Evolutionary conservation across 2,113 vertebrate genomes (phyloP).

Genomic region (Pelvicachromis taeniatus): DNA sequence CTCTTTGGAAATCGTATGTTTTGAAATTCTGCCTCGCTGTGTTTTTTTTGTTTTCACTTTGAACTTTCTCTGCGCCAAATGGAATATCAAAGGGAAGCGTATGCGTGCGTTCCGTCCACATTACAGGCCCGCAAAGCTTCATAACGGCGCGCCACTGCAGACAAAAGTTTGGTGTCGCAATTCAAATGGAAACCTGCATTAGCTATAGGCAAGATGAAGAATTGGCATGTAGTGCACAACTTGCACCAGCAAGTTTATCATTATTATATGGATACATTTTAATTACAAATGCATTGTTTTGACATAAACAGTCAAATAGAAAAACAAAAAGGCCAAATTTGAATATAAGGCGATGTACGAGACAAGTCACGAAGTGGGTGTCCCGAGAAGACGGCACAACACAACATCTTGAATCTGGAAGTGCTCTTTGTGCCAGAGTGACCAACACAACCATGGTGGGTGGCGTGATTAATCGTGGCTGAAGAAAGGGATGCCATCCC

Average conservation of each 20-base stretch:
- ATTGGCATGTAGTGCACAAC: not conserved
- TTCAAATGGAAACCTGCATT: not conserved
- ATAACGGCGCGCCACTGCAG: not conserved
- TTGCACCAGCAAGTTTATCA: not conserved
- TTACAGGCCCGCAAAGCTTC: not conserved
- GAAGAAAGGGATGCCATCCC: not conserved
- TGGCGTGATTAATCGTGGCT: not conserved
- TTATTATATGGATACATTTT: not conserved
- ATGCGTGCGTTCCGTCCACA: not conserved
- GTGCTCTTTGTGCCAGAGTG: not conserved
- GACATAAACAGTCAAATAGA: not conserved
- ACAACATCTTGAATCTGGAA: too few relatives aligned
- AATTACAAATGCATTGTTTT: not conserved
- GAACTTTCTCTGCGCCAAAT: not conserved
- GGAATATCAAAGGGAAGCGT: not conserved
- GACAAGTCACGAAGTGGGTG: too few relatives aligned
- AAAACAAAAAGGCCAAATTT: not conserved
- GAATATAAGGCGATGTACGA: not conserved
- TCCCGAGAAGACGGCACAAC: too few relatives aligned
- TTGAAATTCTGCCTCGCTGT: constrained; percentile 24
- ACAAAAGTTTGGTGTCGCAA: not conserved
- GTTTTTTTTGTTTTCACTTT: not conserved
- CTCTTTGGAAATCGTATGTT: constrained; percentile 41
- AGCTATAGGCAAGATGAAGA: not conserved
- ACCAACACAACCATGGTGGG: not conserved